Base-by-base conservation (phyloP, 2,113 vertebrate genomes). In the Odontesthes bonariensis region DNA sequence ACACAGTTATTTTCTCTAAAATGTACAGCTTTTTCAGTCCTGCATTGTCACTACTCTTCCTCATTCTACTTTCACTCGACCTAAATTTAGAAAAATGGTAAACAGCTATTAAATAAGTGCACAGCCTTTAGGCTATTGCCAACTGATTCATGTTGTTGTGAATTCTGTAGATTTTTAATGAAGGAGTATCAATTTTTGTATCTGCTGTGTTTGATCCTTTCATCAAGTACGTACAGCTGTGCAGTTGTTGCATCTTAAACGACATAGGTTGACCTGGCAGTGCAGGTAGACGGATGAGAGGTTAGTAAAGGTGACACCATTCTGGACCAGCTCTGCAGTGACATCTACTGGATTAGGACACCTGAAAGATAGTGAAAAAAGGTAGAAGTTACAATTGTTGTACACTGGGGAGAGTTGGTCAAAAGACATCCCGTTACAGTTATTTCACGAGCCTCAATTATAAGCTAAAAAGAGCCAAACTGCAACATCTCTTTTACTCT, bases 261-360 rank as follows among this genome's bases (percentile, higher is more conserved):
- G 88, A 76, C 93, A 94, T 42, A 94, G 83, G 51, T 89, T 87
- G 42, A 92, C 53, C 22, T 75, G 61, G 27, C 94, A 94, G 85
- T 95, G 92, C 55, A 94, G 58, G 72, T 77, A 94, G 52, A 94
- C 49, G 13, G 68, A 63, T 17, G 87, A 23, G 56, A 73, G 68
- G 31, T 61, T 75, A 32, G 68, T 59, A 53, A 93, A 94, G 7
- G 61, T 62, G 38, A 83, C 3, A 0, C 93, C 92, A 1, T 92
- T 93, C 54, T 91, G 81, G 33, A 88, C 3, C 3, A 95, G 20
- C 1, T 71, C 17, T 42, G 94, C 90, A 0, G 91, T 91, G 3
- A 65, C 56, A 12, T 94, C 91, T 0, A 44, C 35, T 73, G 61
- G 2, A 66, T 87, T 90, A 6, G 92, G 91, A 84, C 94, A 94